Evolutionary conservation across 2,113 vertebrate genomes (phyloP), one percentile per base, ranked within the genome.

Genomic region (Vimba vimba): DNA sequence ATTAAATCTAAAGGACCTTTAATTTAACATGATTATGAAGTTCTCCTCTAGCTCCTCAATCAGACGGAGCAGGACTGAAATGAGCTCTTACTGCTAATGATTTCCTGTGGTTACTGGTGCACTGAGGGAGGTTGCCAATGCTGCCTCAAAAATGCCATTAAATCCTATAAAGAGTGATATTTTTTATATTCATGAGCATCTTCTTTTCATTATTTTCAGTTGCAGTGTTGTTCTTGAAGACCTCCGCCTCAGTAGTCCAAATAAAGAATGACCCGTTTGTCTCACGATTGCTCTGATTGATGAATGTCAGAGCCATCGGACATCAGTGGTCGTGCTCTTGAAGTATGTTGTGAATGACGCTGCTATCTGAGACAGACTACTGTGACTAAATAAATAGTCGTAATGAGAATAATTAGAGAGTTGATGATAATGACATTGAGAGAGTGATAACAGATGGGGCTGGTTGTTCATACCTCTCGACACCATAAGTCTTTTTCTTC

Each of bases 1-100:
- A 92, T 92, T 91, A 90, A 93, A 94, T 93, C 92, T 92, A 93
- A 93, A 93, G 93, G 91, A 93, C 92, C 89, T 83, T 92, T 95
- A 94, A 95, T 94, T 94, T 92, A 93, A 92, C 93, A 93, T 93
- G 91, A 95, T 94, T 94, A 94, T 90, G 89, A 94, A 94, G 92
- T 93, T 92, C 91, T 92, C 92, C 91, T 88, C 85, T 90, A 89
- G 91, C 92, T 92, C 89, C 91, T 93, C 91, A 90, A 93, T 94
- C 94, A 93, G 68, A 25, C 77, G 86, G 83, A 91, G 92, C 85
- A 73, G 91, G 80, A 91, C 90, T 83, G 75, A 91, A 84, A 86
- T 82, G 90, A 82, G 90, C 91, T 87, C 93, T 94, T 89, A 50
- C 74, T 85, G 91, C 87, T 92, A 93, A 94, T 94, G 91, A 94